A percentile compares a stretch with the other conserved stretches of the same genome.
Evolutionary conservation across 2,888 invertebrate species (phyloP).

Genomic region (Drosophila nr. fundita): DNA sequence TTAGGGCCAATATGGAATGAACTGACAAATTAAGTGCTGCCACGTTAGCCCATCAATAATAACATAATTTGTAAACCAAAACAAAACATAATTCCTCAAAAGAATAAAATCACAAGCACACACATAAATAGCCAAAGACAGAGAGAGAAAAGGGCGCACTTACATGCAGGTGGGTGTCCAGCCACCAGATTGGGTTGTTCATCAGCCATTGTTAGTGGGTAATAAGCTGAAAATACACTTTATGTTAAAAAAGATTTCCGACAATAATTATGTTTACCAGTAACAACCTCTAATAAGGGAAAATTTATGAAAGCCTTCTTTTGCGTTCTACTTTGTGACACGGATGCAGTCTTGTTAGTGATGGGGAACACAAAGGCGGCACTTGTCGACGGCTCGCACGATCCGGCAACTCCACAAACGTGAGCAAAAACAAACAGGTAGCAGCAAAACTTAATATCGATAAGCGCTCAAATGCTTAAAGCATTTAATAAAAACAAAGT

Average conservation of each 20-base stretch:
- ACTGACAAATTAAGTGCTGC: slow-evolving; percentile 28
- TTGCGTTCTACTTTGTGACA: slow-evolving; percentile 68
- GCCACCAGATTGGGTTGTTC: slow-evolving; percentile 91
- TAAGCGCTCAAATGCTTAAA: neutral
- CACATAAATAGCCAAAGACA: neutral
- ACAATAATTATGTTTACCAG: neutral
- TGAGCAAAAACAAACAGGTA: slow-evolving; percentile 23
- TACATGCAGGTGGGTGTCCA: slow-evolving; percentile 96
- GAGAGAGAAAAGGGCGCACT: slow-evolving; percentile 60
- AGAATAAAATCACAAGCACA: slow-evolving; percentile 12
- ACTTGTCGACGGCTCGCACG: neutral
- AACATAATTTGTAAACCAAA: slow-evolving; percentile 13
- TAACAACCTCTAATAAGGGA: slow-evolving; percentile 28
- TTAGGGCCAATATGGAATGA: slow-evolving; percentile 27
- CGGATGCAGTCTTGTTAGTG: slow-evolving; percentile 72
- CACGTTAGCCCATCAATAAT: slow-evolving; percentile 1
- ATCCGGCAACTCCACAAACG: slow-evolving; percentile 25
- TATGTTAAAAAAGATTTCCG: neutral
- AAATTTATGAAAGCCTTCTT: neutral
- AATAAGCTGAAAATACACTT: slow-evolving; percentile 24
- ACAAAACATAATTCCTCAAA: slow-evolving; percentile 11
- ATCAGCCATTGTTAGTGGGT: slow-evolving; percentile 84
- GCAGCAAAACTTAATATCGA: neutral
- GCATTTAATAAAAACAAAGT: neutral
- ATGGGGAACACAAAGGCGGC: slow-evolving; percentile 19